A percentile compares a stretch with the other conserved stretches of the same genome.
Evolutionary conservation across 2,888 invertebrate species (phyloP).

Genomic region (Eilema depressum): DNA sequence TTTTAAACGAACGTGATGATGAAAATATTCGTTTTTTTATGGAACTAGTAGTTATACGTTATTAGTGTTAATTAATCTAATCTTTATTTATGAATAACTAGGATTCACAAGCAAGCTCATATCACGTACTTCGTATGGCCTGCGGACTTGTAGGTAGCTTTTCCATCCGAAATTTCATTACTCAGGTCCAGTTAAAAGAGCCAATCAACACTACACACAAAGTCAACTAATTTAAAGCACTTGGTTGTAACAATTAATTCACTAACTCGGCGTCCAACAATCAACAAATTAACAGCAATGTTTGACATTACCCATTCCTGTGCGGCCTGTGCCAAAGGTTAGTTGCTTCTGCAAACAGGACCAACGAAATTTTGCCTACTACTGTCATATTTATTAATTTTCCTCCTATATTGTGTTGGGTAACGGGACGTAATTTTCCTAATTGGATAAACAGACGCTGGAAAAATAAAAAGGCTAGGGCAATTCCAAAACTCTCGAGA

Average conservation of each 20-base stretch:
- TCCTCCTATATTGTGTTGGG: background rate
- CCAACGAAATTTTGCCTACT: slow-evolving; percentile 46
- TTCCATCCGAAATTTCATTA: background rate
- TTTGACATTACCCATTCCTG: slow-evolving; percentile 50
- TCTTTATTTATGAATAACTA: background rate
- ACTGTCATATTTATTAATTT: slow-evolving; percentile 29
- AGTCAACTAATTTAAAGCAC: slow-evolving; percentile 26
- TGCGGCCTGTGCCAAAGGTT: slow-evolving; percentile 30
- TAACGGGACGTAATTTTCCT: slow-evolving; percentile 28
- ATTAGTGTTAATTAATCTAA: background rate
- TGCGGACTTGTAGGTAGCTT: background rate
- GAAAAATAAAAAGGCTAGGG: background rate
- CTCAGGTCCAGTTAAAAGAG: background rate
- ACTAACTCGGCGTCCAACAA: slow-evolving; percentile 35
- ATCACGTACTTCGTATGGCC: background rate
- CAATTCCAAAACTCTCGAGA: slow-evolving; percentile 1
- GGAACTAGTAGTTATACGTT: background rate
- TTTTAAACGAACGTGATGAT: background rate
- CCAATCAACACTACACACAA: slow-evolving; percentile 12
- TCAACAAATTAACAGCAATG: slow-evolving; percentile 59
- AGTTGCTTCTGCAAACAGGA: slow-evolving; percentile 50
- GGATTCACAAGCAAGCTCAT: background rate
- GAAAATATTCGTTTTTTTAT: background rate
- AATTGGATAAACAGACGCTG: slow-evolving; percentile 28
- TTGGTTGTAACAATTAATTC: background rate